Percentiles rank a stretch among this genome's conserved stretches.
phyloP scores from a whole-genome alignment of 2,113 vertebrate genomes.

The Sakesphorus luctuosus region DNA sequence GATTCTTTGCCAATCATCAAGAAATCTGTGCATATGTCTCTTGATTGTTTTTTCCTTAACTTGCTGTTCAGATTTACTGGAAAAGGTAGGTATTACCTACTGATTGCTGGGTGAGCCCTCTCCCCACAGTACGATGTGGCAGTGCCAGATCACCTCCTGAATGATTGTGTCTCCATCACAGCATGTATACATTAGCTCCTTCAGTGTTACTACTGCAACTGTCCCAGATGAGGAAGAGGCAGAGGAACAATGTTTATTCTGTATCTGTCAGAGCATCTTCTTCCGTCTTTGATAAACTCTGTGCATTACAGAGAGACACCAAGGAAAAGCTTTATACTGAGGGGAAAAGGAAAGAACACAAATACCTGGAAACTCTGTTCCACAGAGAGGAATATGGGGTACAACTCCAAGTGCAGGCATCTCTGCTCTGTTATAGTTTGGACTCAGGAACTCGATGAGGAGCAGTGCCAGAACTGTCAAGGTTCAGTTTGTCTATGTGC shows the following conservation, averaged over 20 bases:
- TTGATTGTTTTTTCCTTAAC: conserved; percentile 43
- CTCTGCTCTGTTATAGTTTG: neutral
- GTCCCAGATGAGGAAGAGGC: neutral
- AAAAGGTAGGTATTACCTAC: conserved; percentile 66
- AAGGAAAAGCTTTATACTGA: neutral
- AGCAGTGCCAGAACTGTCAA: neutral
- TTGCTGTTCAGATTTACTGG: conserved; percentile 72
- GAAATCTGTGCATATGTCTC: neutral
- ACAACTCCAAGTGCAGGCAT: neutral
- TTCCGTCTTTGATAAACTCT: neutral
- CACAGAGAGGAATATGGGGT: neutral
- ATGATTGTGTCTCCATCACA: neutral
- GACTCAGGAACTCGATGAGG: neutral
- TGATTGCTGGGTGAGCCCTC: neutral
- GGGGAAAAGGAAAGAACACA: neutral
- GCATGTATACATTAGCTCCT: neutral
- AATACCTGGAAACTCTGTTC: neutral
- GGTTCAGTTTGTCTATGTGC: neutral
- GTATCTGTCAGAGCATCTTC: neutral
- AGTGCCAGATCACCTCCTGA: neutral
- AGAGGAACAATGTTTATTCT: neutral
- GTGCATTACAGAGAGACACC: neutral
- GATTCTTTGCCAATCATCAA: neutral
- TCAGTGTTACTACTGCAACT: neutral
- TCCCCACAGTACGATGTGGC: neutral